Conservation (phyloP, 2,797 vertebrate genomes). For the Sciaenops ocellatus region DNA sequence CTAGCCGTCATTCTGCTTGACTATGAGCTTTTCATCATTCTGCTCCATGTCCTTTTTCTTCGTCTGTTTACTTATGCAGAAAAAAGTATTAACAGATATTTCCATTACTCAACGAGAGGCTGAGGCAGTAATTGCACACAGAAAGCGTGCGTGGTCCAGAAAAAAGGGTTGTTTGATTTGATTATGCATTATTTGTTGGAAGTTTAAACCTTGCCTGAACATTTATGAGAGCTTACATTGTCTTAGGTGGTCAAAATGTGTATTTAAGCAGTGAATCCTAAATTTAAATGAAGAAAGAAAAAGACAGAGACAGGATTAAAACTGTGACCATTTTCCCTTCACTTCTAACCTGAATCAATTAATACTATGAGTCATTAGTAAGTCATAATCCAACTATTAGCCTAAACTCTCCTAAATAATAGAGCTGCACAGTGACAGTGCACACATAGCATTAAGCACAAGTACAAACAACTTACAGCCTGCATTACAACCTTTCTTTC, state of each 20-base stretch:
- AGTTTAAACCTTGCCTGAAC: not conserved
- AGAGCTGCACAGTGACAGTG: not conserved
- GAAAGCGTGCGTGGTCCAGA: not conserved
- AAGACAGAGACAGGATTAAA: not conserved
- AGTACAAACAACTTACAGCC: not conserved
- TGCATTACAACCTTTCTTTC: not conserved
- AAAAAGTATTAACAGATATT: slow-evolving; percentile 38
- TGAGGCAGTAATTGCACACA: not conserved
- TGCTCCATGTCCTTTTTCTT: slow-evolving; percentile 27
- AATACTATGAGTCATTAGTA: not conserved
- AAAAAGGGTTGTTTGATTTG: not conserved
- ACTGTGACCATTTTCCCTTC: not conserved
- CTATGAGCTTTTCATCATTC: slow-evolving; percentile 37
- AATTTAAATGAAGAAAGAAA: too few relatives aligned
- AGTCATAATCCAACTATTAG: not conserved
- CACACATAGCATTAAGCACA: not conserved
- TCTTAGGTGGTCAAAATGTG: not conserved
- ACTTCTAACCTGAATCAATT: not conserved
- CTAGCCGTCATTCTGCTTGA: slow-evolving; percentile 17
- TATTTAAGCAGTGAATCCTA: not conserved
- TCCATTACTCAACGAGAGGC: slow-evolving; percentile 31
- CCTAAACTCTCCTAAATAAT: not conserved
- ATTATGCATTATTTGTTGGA: not conserved
- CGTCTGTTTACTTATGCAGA: slow-evolving; percentile 21
- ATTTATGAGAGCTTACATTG: not conserved